Conservation (phyloP, 1,140 invertebrate species). For the Drosophila varians region DNA sequence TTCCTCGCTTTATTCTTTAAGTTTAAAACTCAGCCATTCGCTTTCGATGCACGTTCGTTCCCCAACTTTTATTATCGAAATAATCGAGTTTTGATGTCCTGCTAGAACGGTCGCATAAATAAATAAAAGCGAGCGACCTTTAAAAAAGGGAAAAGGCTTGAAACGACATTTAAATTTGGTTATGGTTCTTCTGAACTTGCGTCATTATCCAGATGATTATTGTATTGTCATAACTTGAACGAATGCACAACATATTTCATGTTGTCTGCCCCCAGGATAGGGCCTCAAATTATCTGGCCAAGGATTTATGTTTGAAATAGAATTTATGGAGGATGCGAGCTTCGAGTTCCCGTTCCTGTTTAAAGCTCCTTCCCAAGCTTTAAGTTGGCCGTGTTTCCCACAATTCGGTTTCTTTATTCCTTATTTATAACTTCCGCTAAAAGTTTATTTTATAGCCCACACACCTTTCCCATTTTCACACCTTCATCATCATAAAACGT, state of each 20-base stretch:
- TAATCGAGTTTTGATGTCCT: constrained; percentile 72
- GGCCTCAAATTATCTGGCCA: constrained; percentile 13
- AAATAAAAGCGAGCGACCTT: constrained; percentile 50
- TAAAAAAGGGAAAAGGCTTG: constrained; percentile 46
- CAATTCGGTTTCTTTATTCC: constrained; percentile 18
- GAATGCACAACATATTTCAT: constrained; percentile 41
- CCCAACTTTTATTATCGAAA: constrained; percentile 72
- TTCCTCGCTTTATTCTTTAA: constrained; percentile 8
- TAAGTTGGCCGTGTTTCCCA: not conserved
- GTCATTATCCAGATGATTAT: constrained; percentile 58
- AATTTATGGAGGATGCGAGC: constrained; percentile 1
- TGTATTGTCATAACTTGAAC: constrained; percentile 37
- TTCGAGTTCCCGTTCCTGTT: not conserved
- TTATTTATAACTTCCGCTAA: constrained; percentile 49
- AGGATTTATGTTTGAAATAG: constrained; percentile 8
- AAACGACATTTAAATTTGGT: constrained; percentile 48
- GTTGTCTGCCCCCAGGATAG: constrained; percentile 15
- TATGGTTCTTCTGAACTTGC: constrained; percentile 52
- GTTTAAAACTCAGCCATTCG: constrained; percentile 38
- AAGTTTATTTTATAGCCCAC: constrained; percentile 57
- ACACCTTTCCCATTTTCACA: constrained; percentile 50
- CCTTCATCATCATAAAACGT: constrained; percentile 62
- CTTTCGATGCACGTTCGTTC: constrained; percentile 58
- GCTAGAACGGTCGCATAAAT: constrained; percentile 57
- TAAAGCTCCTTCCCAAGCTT: not conserved